Conservation (phyloP, 2,113 vertebrate species). For the Spea bombifrons region DNA sequence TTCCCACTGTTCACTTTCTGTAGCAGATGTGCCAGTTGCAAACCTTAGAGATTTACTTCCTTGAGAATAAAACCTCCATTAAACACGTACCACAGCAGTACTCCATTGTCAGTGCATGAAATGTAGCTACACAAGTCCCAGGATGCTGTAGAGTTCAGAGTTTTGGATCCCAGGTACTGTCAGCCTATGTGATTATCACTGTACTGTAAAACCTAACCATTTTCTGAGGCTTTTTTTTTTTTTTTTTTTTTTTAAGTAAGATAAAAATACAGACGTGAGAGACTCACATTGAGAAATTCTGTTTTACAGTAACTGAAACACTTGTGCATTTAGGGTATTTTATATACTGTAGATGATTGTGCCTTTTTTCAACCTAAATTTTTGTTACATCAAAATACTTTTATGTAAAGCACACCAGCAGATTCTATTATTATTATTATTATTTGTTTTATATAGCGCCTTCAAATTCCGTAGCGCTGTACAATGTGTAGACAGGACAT, state of each 20-base stretch:
- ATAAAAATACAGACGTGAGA: too few species aligned
- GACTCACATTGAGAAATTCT: not conserved
- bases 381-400: too few species aligned
- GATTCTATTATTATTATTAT: too few species aligned
- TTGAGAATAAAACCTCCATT: not conserved
- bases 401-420: too few species aligned
- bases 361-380: too few species aligned
- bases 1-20: not conserved
- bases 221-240: not conserved
- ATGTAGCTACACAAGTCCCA: not conserved
- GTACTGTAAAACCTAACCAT: not conserved
- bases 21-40: not conserved
- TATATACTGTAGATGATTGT: not conserved
- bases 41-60: conserved; percentile 2
- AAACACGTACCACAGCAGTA: not conserved
- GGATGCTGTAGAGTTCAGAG: not conserved
- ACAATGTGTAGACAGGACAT: too few species aligned
- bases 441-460: too few species aligned
- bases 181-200: not conserved
- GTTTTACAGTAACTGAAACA: not conserved
- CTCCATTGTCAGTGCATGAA: not conserved
- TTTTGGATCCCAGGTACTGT: not conserved
- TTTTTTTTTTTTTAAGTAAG: not conserved
- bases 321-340: not conserved
- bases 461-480: too few species aligned